phyloP scores from a whole-genome alignment of 2,888 invertebrate species.

The Athrips mouffetella region DNA sequence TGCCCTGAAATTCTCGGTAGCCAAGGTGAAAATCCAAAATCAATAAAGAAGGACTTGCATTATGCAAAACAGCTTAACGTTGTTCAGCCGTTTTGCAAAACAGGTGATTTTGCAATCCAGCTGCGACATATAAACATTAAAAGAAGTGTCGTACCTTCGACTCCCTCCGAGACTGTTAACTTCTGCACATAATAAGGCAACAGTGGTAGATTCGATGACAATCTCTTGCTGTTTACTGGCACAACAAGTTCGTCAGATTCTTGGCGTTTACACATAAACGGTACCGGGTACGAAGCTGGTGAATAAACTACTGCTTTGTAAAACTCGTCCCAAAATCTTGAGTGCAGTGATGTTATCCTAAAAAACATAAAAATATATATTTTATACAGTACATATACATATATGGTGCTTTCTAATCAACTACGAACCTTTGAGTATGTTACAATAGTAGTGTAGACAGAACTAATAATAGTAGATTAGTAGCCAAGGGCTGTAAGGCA shows the following conservation, averaged over 20 bases:
- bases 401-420: too few relatives aligned
- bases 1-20: too few relatives aligned
- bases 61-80: too few relatives aligned
- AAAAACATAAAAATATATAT: too few relatives aligned
- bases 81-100: too few relatives aligned
- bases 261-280: conserved; percentile 42
- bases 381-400: too few relatives aligned
- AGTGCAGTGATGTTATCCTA: conserved; percentile 52
- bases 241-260: conserved; percentile 36
- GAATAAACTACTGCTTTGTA: conserved; percentile 50
- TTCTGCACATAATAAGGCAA: conserved; percentile 58
- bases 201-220: conserved; percentile 54
- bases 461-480: conserved; percentile 9
- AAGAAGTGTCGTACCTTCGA: conserved; percentile 36
- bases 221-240: conserved; percentile 43
- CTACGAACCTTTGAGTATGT: too few relatives aligned
- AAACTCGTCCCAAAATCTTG: conserved; percentile 59
- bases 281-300: conserved; percentile 50
- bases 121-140: too few relatives aligned
- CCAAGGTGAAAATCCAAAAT: too few relatives aligned
- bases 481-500: too few relatives aligned
- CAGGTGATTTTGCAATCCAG: too few relatives aligned
- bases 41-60: too few relatives aligned
- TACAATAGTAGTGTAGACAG: background rate
- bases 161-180: conserved; percentile 43